Conservation (phyloP, 2,888 invertebrate species). For the Diabrotica balteata region DNA sequence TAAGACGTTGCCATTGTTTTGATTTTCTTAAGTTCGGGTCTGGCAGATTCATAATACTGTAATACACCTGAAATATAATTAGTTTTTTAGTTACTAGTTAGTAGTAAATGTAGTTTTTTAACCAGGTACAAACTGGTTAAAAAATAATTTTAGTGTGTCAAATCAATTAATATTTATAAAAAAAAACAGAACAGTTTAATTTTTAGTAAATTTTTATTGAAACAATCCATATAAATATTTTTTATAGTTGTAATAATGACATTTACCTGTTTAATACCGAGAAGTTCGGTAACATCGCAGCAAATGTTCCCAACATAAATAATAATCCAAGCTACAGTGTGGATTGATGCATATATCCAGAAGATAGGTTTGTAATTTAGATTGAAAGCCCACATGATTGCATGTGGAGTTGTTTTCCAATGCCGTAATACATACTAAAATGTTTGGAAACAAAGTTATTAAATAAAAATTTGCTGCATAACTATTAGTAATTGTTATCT, state of each 20-base stretch:
- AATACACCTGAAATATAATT: conserved; percentile 61
- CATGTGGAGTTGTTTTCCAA: conserved; percentile 63
- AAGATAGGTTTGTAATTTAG: conserved; percentile 60
- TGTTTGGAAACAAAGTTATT: too few relatives aligned
- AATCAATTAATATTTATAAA: too few relatives aligned
- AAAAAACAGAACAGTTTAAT: too few relatives aligned
- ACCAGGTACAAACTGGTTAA: too few relatives aligned
- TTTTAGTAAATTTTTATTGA: too few relatives aligned
- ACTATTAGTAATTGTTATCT: too few relatives aligned
- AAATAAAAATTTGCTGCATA: too few relatives aligned
- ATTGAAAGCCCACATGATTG: conserved; percentile 66
- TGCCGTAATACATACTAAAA: conserved; percentile 61
- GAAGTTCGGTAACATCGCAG: conserved; percentile 68
- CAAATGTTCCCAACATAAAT: conserved; percentile 69
- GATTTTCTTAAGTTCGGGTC: conserved; percentile 66
- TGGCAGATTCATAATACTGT: conserved; percentile 62
- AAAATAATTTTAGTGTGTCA: too few relatives aligned
- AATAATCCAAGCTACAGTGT: conserved; percentile 65
- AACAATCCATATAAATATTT: too few relatives aligned
- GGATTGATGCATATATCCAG: conserved; percentile 62
- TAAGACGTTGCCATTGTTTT: conserved; percentile 62
- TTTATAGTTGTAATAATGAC: too few relatives aligned
- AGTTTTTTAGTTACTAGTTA: too few relatives aligned
- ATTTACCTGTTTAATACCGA: conserved; percentile 67
- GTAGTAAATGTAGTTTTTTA: too few relatives aligned